Evolutionary conservation across 2,797 vertebrate genomes (phyloP), one percentile per base, ranked within the genome.

Genomic region (Cirrhinus molitorella): DNA sequence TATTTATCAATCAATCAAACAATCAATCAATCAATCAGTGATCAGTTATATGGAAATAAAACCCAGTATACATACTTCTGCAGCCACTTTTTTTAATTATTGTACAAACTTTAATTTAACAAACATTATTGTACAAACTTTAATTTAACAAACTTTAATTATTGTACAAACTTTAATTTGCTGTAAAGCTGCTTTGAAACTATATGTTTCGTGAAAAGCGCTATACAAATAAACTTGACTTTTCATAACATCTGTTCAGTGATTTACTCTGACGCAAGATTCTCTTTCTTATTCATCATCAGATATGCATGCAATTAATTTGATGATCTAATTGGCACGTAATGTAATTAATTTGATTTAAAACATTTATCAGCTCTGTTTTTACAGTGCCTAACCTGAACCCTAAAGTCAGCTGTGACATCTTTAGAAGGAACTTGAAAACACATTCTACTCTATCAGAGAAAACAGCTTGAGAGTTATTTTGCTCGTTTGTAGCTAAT

Each of bases 221-320:
- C n/a, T n/a, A n/a, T n/a, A n/a, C n/a, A n/a, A n/a, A n/a, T n/a
- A n/a, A n/a, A n/a, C n/a, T n/a, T n/a, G n/a, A n/a, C 25, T 13
- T 65, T 13, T 34, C 9, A 4, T 65, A 34, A 65, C 4, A 19
- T 1, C 61, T 34, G 17, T 19, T 21, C 16, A 71, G 23, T 51
- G 16, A 71, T 71, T 72, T 72, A 21, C 2, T 72, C 17, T 49
- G 9, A 49, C 16, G 31, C 31, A 34, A 28, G 6, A 2, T 59
- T 25, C 25, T 70, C n/a, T 45, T 70, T 70, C 67, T 70, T 16
- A 70, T 70, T 70, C 45, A 31, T 49, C 45, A 28, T 5, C 67
- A 49, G 23, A 19, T 10, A 49, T 21, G 45, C 47, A 13, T 21
- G 8, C 47, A 13, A 3, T 49, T 49, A 19, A 49, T 51, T 51